Conservation (phyloP, 1,140 invertebrate genomes). For the Belonocnema kinseyi region DNA sequence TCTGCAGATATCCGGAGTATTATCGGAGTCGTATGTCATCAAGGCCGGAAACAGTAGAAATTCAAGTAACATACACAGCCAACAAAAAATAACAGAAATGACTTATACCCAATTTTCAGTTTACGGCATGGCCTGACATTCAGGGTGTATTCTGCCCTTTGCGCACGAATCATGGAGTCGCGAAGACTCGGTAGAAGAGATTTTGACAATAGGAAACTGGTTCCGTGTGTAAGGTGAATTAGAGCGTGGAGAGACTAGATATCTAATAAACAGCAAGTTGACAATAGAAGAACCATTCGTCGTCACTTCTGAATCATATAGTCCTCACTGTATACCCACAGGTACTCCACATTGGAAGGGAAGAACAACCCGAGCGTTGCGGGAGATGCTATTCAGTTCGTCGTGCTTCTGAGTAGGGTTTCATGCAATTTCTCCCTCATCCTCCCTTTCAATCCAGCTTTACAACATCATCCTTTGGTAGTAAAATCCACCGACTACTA, state of each 20-base stretch:
- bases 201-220: slow-evolving; percentile 48
- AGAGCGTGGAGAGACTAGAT: slow-evolving; percentile 67
- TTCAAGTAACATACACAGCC: too few relatives aligned
- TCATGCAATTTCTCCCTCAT: slow-evolving; percentile 25
- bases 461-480: slow-evolving; percentile 20
- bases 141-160: slow-evolving; percentile 33
- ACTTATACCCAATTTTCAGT: too few relatives aligned
- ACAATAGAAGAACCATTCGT: slow-evolving; percentile 72
- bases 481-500: slow-evolving; percentile 23
- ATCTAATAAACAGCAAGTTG: slow-evolving; percentile 73
- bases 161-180: slow-evolving; percentile 47
- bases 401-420: slow-evolving; percentile 21
- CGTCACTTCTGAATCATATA: slow-evolving; percentile 70
- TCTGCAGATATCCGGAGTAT: too few relatives aligned
- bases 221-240: slow-evolving; percentile 53
- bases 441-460: slow-evolving; percentile 8
- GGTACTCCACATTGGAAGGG: slow-evolving; percentile 50
- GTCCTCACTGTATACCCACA: slow-evolving; percentile 52
- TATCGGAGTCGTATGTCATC: too few relatives aligned
- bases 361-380: slow-evolving; percentile 46
- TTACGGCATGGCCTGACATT: background rate
- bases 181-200: slow-evolving; percentile 42
- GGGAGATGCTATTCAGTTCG: slow-evolving; percentile 50
- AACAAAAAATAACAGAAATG: too few relatives aligned
- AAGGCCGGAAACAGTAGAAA: too few relatives aligned